Base-by-base conservation (phyloP, 2,888 invertebrate species). In the Zaprionus obscuricornis region DNA sequence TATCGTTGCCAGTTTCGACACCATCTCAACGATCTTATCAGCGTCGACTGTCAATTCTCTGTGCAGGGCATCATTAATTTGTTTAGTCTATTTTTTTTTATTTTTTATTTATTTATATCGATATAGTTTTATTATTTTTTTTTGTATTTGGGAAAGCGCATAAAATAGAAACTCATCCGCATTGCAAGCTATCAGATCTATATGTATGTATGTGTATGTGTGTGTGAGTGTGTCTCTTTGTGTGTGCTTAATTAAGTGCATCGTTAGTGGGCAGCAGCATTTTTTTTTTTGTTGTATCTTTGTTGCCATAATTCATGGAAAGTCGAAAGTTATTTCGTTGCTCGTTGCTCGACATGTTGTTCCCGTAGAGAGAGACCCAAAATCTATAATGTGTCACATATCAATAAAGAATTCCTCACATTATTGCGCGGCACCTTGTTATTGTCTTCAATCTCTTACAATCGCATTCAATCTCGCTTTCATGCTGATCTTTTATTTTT, bases 361-460 rank as follows among this genome's bases (percentile, higher is more conserved):
- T n/a, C n/a, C n/a, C n/a, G n/a, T n/a, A n/a, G n/a, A n/a, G n/a
- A n/a, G n/a, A n/a, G n/a, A n/a, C n/a, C n/a, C n/a, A n/a, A 10
- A 17, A 42, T 43, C 47, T 24, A 58, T 54, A 60, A 69, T 60
- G 77, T 81, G 77, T 73, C 81, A 77, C 65, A 75, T 83, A 73
- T 75, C 77, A 74, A 77, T 77, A 84, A 84, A 84, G 74, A 70
- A 84, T 81, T 73, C 66, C 82, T n/a, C 77, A 76, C 74, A 69
- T 73, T 29, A 33, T n/a, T 27, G 33, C 31, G 26, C n/a, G 22
- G 22, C 13, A n/a, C n/a, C n/a, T n/a, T n/a, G n/a, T n/a, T n/a
- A n/a, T n/a, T n/a, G n/a, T n/a, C n/a, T n/a, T n/a, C n/a, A n/a
- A n/a, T n/a, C n/a, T n/a, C n/a, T n/a, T n/a, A n/a, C n/a, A n/a